Evolutionary conservation across 2,888 invertebrate genomes (phyloP).

Genomic region (Cosmia pyralina): DNA sequence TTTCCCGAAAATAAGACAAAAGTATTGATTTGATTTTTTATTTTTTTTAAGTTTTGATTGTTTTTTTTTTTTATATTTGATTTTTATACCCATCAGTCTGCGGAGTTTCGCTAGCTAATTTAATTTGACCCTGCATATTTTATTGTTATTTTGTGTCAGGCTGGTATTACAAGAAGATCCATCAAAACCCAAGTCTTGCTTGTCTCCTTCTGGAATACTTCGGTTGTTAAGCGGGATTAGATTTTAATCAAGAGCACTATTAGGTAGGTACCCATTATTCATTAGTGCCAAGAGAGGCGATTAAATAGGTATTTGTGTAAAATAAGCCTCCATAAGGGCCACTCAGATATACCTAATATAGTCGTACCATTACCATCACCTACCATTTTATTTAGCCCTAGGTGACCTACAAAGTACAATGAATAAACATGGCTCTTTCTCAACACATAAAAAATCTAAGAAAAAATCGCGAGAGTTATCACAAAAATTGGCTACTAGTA

Average conservation of each 20-base stretch:
- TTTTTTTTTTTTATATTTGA: too few species aligned
- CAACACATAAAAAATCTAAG: not conserved
- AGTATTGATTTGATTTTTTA: too few species aligned
- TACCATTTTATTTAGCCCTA: not conserved
- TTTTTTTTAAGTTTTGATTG: too few species aligned
- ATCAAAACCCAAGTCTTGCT: not conserved
- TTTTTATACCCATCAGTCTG: too few species aligned
- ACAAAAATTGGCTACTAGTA: constrained; percentile 63
- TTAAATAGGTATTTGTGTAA: not conserved
- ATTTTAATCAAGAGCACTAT: not conserved
- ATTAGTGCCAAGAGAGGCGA: not conserved
- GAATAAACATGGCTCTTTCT: not conserved
- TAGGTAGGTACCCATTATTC: not conserved
- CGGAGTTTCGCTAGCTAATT: too few species aligned
- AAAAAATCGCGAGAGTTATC: constrained; percentile 59
- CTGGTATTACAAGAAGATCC: not conserved
- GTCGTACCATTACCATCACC: not conserved
- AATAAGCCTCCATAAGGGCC: not conserved
- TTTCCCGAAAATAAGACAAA: too few species aligned
- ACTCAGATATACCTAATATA: not conserved
- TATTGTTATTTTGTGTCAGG: not conserved
- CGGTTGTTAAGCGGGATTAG: not conserved
- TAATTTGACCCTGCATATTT: too few species aligned
- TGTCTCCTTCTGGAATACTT: not conserved
- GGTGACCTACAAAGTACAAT: constrained; percentile 2